These are phyloP conservation scores for Tachypleus tridentatus DNA, from an alignment of 1,140 invertebrate genomes.

Conservation along the genomic window DNA sequence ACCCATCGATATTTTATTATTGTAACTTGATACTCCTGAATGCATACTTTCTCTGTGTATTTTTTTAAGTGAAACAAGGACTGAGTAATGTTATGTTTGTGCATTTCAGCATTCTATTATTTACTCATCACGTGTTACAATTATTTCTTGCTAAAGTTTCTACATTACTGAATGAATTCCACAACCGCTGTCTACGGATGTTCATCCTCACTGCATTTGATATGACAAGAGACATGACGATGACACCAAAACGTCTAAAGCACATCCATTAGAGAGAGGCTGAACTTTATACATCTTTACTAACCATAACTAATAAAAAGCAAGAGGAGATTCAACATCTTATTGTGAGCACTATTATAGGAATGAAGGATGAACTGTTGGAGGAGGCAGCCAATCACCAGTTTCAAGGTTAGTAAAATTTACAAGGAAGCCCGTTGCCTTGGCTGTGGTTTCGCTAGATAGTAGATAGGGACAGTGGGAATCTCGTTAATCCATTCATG, in stretches of 20 bases:
- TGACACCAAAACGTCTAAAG: conserved; percentile 67
- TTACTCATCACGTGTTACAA: no score
- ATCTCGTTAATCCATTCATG: no score
- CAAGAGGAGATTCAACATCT: conserved; percentile 60
- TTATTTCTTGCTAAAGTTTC: conserved; percentile 25
- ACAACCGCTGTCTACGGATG: conserved; percentile 58
- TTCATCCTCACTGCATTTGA: conserved; percentile 79
- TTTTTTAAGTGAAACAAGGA: no score
- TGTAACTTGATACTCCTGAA: no score
- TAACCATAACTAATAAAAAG: conserved; percentile 59
- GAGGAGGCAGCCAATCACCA: conserved; percentile 46
- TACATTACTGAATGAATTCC: conserved; percentile 43
- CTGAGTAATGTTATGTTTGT: no score
- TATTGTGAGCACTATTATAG: conserved; percentile 58
- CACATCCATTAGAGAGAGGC: conserved; percentile 67
- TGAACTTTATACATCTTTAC: conserved; percentile 57
- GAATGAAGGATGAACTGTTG: conserved; percentile 53
- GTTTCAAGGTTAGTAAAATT: conserved; percentile 38
- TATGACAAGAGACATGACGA: conserved; percentile 73
- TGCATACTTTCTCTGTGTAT: no score
- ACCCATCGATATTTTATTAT: no score
- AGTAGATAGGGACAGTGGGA: no score
- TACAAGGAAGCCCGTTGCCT: no score
- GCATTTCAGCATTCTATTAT: no score
- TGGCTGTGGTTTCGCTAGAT: no score